A percentile compares a stretch with the other conserved stretches of the same genome.
Evolutionary conservation across 2,888 invertebrate species (phyloP).

Genomic region (Drosophila antonietae): DNA sequence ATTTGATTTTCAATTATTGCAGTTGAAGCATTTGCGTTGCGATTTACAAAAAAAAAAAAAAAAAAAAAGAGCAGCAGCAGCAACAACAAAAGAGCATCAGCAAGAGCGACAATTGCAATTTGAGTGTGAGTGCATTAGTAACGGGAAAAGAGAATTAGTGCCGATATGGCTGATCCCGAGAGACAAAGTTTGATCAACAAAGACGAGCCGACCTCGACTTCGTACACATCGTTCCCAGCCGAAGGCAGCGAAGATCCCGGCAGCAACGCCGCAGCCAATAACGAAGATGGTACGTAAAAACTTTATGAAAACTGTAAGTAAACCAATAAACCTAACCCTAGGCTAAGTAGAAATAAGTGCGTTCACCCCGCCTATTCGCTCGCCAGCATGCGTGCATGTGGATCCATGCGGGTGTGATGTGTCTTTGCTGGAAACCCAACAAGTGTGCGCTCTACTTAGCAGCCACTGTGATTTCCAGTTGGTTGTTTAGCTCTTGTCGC

Average conservation of each 20-base stretch:
- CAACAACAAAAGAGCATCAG: constrained; percentile 17
- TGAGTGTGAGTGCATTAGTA: constrained; percentile 55
- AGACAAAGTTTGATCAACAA: constrained; percentile 82
- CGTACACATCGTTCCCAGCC: constrained; percentile 73
- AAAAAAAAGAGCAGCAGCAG: constrained; percentile 36
- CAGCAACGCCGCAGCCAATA: constrained; percentile 48
- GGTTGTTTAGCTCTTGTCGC: not conserved
- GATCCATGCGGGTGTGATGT: constrained; percentile 50
- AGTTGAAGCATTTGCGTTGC: constrained; percentile 72
- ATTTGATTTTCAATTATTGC: constrained; percentile 37
- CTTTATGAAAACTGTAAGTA: not conserved
- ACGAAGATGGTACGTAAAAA: constrained; percentile 68
- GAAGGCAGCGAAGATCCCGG: constrained; percentile 70
- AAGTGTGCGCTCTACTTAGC: constrained; percentile 73
- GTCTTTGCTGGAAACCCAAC: constrained; percentile 72
- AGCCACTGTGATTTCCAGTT: constrained; percentile 64
- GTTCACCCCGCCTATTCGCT: constrained; percentile 53
- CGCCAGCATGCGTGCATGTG: constrained; percentile 14
- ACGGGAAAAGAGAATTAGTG: constrained; percentile 36
- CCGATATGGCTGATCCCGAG: constrained; percentile 83
- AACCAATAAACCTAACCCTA: constrained; percentile 10
- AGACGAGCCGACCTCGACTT: constrained; percentile 64
- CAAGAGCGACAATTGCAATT: constrained; percentile 48
- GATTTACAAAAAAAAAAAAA: constrained; percentile 34
- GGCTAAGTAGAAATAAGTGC: constrained; percentile 40